Percentiles rank a stretch among this genome's conserved stretches.
Evolutionary conservation across 2,113 vertebrate species (phyloP).

Genomic region (Amazona guildingii): DNA sequence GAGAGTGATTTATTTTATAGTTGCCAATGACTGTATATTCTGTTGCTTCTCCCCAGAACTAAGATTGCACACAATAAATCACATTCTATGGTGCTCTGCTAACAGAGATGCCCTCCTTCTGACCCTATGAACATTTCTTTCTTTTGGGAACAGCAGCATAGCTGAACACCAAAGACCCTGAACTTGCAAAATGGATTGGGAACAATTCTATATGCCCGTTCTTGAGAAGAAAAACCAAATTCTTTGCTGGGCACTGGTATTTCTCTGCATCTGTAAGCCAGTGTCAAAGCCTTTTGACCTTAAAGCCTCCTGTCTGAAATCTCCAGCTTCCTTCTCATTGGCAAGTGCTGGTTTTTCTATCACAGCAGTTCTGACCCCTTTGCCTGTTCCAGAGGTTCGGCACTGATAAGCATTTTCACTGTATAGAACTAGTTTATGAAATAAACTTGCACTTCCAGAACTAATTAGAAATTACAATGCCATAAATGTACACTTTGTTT

Average conservation of each 20-base stretch:
- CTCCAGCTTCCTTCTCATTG: neutral
- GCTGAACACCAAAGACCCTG: neutral
- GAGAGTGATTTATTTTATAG: neutral
- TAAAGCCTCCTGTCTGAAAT: neutral
- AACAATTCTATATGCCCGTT: neutral
- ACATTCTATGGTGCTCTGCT: rapidly evolving
- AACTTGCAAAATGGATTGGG: neutral
- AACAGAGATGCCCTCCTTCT: neutral
- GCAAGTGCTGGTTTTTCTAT: neutral
- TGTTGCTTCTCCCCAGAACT: neutral
- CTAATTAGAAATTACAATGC: neutral
- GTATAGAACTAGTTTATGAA: neutral
- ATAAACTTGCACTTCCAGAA: neutral
- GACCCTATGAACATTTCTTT: neutral
- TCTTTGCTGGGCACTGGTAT: neutral
- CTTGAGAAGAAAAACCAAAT: neutral
- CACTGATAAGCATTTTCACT: neutral
- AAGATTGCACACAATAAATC: neutral
- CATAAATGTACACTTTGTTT: neutral
- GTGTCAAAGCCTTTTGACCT: neutral
- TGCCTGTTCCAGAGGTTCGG: neutral
- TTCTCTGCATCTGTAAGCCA: neutral
- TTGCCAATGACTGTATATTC: neutral
- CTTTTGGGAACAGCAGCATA: neutral
- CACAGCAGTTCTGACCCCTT: neutral